Evolutionary conservation across 1,140 invertebrate genomes (phyloP).

Genomic region (Aplysia californica): DNA sequence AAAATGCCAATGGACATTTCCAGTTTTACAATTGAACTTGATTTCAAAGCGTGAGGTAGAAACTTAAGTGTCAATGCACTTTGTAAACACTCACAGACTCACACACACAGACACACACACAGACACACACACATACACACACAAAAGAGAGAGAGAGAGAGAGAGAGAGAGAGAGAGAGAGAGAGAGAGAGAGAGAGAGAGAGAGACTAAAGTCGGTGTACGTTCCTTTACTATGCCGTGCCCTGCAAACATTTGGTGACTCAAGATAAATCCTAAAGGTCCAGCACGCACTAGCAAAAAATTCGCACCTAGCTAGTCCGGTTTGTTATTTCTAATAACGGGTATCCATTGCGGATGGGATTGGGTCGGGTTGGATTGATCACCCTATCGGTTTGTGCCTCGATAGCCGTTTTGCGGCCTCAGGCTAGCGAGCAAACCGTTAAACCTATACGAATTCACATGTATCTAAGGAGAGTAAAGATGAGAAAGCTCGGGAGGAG

Average conservation of each 20-base stretch:
- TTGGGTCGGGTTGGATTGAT: too few species aligned
- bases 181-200: not conserved
- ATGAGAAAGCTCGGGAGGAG: not conserved
- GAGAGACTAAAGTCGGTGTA: not conserved
- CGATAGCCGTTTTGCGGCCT: too few species aligned
- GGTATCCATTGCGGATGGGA: too few species aligned
- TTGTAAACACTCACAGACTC: not conserved
- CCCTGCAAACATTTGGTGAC: too few species aligned
- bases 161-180: not conserved
- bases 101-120: constrained; percentile 10
- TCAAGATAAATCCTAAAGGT: too few species aligned
- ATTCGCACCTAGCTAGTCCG: too few species aligned
- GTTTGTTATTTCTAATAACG: too few species aligned
- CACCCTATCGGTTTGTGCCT: too few species aligned
- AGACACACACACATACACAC: not conserved
- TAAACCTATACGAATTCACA: not conserved
- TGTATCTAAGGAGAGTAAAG: not conserved
- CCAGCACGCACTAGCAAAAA: too few species aligned
- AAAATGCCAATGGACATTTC: too few species aligned
- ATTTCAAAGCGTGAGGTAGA: constrained; percentile 1
- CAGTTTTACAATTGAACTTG: too few species aligned
- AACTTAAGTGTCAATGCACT: not conserved
- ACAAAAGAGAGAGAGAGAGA: not conserved
- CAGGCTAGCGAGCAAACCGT: too few species aligned
- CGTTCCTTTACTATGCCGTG: not conserved